Conservation (phyloP, 2,888 invertebrate species). For the Furcula furcula region DNA sequence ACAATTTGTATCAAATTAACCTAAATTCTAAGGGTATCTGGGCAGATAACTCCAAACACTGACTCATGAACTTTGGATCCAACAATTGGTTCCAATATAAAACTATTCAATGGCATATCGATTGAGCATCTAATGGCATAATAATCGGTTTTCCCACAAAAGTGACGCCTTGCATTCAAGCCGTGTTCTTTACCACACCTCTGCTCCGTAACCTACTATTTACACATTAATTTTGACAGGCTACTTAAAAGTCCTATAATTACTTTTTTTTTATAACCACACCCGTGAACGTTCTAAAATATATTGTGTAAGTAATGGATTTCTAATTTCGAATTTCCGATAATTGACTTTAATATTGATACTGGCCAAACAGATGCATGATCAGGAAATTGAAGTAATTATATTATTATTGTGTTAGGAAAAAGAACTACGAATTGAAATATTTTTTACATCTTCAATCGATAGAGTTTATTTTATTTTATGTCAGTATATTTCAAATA, state of each 20-base stretch:
- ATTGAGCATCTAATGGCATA: constrained; percentile 75
- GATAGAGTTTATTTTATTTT: too few species aligned
- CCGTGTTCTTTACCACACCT: constrained; percentile 53
- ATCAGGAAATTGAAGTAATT: constrained; percentile 37
- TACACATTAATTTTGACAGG: constrained; percentile 78
- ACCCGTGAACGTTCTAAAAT: constrained; percentile 56
- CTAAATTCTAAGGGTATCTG: too few species aligned
- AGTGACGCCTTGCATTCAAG: constrained; percentile 69
- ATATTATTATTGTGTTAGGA: constrained; percentile 6
- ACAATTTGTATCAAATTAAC: too few species aligned
- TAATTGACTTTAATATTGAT: constrained; percentile 58
- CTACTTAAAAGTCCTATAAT: constrained; percentile 73
- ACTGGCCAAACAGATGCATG: constrained; percentile 52
- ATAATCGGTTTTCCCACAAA: constrained; percentile 68
- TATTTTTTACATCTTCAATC: too few species aligned
- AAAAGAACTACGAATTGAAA: too few species aligned
- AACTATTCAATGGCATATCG: constrained; percentile 71
- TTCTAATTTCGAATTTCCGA: constrained; percentile 51
- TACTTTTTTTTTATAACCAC: constrained; percentile 65
- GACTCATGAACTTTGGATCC: too few species aligned
- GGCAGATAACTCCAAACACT: too few species aligned
- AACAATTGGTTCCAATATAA: constrained; percentile 14
- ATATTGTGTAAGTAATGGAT: constrained; percentile 64
- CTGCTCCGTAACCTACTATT: constrained; percentile 67
- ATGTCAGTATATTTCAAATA: too few species aligned